Percentiles rank a stretch among this genome's conserved stretches.
phyloP scores from a whole-genome alignment of 2,797 vertebrate genomes.

The Hippocampus kuda region DNA sequence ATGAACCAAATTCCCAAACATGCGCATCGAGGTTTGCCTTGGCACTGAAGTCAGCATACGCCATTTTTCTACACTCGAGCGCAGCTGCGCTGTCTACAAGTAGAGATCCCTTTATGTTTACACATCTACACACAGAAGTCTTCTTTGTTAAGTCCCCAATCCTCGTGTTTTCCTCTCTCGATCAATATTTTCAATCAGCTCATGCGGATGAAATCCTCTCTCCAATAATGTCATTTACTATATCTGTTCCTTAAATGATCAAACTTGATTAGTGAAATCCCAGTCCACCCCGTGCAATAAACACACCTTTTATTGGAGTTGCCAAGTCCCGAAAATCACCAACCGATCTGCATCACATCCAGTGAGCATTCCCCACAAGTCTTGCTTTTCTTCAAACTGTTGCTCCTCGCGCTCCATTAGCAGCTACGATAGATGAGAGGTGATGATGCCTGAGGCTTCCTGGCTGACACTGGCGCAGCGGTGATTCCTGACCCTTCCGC shows the following conservation, averaged over 20 bases:
- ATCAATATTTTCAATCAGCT: constrained; percentile 42
- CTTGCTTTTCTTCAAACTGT: constrained; percentile 1
- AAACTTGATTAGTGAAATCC: constrained; percentile 38
- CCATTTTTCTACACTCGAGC: no score
- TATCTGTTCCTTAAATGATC: constrained; percentile 33
- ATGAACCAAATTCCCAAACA: no score
- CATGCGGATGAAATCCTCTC: constrained; percentile 17
- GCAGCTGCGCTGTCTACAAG: no score
- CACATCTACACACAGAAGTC: constrained; percentile 6
- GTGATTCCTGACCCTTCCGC: constrained; percentile 13
- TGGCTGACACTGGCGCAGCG: constrained; percentile 15
- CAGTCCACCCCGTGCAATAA: constrained; percentile 34
- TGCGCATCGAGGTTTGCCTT: neutral
- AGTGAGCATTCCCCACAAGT: neutral
- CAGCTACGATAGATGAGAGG: constrained; percentile 21
- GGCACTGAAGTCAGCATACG: no score
- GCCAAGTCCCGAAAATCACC: constrained; percentile 18
- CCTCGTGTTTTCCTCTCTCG: constrained; percentile 17
- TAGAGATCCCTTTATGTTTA: neutral
- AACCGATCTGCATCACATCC: neutral
- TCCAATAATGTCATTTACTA: constrained; percentile 26
- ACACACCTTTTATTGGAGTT: constrained; percentile 25
- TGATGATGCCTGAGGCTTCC: neutral
- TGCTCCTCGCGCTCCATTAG: constrained; percentile 9
- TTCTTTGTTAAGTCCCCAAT: constrained; percentile 12